These are phyloP conservation scores for Monochamus alternatus DNA, from an alignment of 2,888 invertebrate genomes.

Conservation along the genomic window DNA sequence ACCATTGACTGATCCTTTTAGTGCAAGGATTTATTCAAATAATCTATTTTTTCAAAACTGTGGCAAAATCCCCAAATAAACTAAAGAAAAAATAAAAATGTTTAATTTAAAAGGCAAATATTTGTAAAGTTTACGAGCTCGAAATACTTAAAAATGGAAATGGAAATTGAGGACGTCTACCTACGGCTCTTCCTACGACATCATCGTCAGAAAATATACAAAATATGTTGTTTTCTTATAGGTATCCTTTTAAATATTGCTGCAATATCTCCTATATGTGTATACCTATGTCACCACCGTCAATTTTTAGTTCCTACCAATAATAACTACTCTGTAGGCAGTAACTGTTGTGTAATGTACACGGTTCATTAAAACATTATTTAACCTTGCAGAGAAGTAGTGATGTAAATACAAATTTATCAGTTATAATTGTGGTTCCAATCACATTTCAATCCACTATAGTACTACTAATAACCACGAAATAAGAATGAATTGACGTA, in stretches of 20 bases:
- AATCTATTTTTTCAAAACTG: no score
- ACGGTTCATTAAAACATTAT: slow-evolving; percentile 11
- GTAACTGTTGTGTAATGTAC: slow-evolving; percentile 28
- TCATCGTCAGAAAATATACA: slow-evolving; percentile 19
- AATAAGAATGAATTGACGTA: no score
- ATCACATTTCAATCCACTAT: no score
- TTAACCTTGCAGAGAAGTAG: neutral
- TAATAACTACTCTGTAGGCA: slow-evolving; percentile 41
- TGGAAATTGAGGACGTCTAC: slow-evolving; percentile 18
- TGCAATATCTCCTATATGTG: slow-evolving; percentile 43
- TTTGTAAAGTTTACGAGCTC: neutral
- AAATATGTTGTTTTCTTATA: slow-evolving; percentile 32
- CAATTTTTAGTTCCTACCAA: slow-evolving; percentile 39
- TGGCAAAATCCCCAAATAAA: no score
- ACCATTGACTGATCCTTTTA: no score
- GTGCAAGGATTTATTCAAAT: no score
- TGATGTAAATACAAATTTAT: neutral
- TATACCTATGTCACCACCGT: slow-evolving; percentile 38
- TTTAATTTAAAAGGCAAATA: neutral
- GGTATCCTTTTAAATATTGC: slow-evolving; percentile 41
- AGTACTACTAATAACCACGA: no score
- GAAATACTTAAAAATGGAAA: slow-evolving; percentile 1
- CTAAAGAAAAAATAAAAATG: no score
- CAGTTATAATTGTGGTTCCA: no score
- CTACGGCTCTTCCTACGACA: slow-evolving; percentile 21